phyloP scores from a whole-genome alignment of 2,113 vertebrate genomes.

The Apteryx mantelli region DNA sequence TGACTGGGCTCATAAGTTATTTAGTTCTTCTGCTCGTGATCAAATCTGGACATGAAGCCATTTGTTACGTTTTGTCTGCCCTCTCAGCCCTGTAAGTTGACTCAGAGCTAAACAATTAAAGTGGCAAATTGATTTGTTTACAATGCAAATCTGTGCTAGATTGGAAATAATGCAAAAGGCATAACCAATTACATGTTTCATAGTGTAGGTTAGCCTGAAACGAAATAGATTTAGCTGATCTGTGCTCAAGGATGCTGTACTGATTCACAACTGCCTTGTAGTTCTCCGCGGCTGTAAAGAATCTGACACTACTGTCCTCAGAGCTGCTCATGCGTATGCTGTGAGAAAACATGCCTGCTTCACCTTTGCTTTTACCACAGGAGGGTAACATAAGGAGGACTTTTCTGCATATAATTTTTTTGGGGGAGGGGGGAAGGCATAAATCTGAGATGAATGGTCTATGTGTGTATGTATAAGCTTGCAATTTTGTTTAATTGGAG shows the following conservation, averaged over 20 bases:
- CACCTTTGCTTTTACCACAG: neutral
- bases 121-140: slow-evolving; percentile 56
- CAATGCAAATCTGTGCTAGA: slow-evolving; percentile 43
- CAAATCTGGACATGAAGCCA: slow-evolving; percentile 33
- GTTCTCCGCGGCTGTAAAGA: neutral
- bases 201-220: neutral
- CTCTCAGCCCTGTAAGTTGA: slow-evolving; percentile 23
- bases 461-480: rapidly evolving
- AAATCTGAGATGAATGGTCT: neutral
- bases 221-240: neutral
- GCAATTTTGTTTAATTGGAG: neutral
- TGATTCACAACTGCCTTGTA: neutral
- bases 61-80: slow-evolving; percentile 52
- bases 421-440: neutral
- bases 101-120: slow-evolving; percentile 42
- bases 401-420: neutral
- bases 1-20: slow-evolving; percentile 51
- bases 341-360: neutral
- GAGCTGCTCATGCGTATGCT: neutral
- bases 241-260: neutral
- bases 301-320: neutral
- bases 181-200: slow-evolving; percentile 34
- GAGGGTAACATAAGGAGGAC: neutral
- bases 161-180: slow-evolving; percentile 44
- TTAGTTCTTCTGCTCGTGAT: slow-evolving; percentile 55